Conservation (phyloP, 2,797 vertebrate species). For the Bucorvus abyssinicus region DNA sequence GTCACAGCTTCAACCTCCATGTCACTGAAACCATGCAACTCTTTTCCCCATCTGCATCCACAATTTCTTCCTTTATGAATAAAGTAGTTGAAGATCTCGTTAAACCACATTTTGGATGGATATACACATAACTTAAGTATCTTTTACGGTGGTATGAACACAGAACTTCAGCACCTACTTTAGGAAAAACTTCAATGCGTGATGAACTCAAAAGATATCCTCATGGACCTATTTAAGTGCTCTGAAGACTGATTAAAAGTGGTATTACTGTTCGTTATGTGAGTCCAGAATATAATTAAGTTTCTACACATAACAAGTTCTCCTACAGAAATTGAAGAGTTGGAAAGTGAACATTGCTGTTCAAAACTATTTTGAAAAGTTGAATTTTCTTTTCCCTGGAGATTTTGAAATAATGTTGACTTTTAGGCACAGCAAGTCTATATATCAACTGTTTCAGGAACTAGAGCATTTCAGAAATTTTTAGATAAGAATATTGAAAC, state of each 20-base stretch:
- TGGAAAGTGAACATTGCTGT: background rate
- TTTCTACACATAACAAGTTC: background rate
- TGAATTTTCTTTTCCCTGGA: background rate
- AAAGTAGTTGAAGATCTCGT: background rate
- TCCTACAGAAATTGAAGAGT: background rate
- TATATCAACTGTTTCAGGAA: background rate
- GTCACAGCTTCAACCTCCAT: background rate
- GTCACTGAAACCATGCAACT: background rate
- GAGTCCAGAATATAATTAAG: background rate
- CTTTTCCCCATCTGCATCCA: background rate
- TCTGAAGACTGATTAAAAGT: background rate
- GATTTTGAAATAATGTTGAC: background rate
- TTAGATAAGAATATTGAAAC: background rate
- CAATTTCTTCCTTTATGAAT: background rate
- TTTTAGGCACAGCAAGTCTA: background rate
- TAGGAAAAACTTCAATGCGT: background rate
- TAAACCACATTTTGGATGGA: background rate
- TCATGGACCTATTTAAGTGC: background rate
- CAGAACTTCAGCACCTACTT: background rate
- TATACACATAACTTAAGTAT: background rate
- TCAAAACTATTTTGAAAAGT: background rate
- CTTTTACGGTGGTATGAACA: background rate
- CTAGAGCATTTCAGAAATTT: background rate
- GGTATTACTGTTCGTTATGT: background rate
- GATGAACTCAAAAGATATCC: background rate